Base-by-base conservation (phyloP, 2,113 vertebrate genomes). In the Tangachromis dhanisi region DNA sequence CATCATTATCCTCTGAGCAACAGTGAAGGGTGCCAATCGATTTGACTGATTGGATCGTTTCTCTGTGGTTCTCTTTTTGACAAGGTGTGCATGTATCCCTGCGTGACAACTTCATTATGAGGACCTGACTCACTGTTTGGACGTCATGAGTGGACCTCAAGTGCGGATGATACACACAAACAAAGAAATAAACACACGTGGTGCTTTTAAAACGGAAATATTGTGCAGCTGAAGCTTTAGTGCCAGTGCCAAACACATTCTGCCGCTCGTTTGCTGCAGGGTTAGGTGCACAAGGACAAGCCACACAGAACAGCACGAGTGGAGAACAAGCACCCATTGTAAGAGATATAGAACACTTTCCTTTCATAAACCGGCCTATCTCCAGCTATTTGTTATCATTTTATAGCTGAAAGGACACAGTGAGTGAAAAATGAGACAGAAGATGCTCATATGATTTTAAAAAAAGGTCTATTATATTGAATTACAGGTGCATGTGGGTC, bases 31-130 rank as follows among this genome's bases (percentile, higher is more conserved):
- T 86, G 83, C 33, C 83, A 89, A 91, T 94, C 88, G 81, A 89
- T 92, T 81, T 31, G 21, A 55, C 21, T 63, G 86, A 88, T 42
- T 81, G 80, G 73, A 84, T 95, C 5, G 21, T 80, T 92, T 90
- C 59, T 80, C 31, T 45, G 49, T 4, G 3, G 38, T 12, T 79
- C 54, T 76, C 3, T 38, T 78, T 68, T 68, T 54, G 29, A 47
- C 13, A 81, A 92, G 86, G 83, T 71, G 90, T 66, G 83, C 86
- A 35, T 90, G 90, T 4, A 9, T 49, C 83, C 86, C 86, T 33
- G 29, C 9, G 59, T 83, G 87, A 92, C 94, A 91, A 92, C 90
- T 90, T 91, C 83, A 92, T 94, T 91, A 90, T 80, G 79, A 86
- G 80, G 61, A 13, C 83, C 82, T 93, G 92, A 94, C 83, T 94